These are phyloP conservation scores for Xiphophorus hellerii DNA, from an alignment of 2,113 vertebrate species.

Conservation along the genomic window DNA sequence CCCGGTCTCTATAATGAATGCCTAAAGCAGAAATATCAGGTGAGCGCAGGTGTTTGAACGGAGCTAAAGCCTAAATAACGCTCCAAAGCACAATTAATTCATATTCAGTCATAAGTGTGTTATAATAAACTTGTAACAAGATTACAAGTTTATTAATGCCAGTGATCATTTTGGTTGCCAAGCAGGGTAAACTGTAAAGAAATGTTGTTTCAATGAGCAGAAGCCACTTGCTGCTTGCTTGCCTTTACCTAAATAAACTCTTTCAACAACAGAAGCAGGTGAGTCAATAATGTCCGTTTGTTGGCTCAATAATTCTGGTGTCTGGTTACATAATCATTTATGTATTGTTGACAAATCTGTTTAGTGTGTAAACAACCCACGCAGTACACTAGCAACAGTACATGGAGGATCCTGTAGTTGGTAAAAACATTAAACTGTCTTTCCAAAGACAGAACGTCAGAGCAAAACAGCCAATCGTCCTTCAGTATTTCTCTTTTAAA, in stretches of 20 bases:
- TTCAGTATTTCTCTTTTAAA: not conserved
- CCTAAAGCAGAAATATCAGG: too few species aligned
- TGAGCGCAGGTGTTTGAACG: too few species aligned
- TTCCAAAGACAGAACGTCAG: conserved; percentile 1
- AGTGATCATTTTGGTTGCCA: not conserved
- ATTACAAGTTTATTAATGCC: not conserved
- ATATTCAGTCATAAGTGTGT: not conserved
- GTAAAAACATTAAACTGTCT: conserved; percentile 1
- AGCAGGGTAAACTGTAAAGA: not conserved
- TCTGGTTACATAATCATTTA: not conserved
- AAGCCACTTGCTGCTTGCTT: not conserved
- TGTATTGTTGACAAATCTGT: not conserved
- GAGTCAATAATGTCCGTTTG: not conserved
- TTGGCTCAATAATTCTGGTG: not conserved
- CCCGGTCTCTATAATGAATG: too few species aligned
- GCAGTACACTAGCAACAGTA: not conserved
- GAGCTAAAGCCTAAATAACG: too few species aligned
- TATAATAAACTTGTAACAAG: not conserved
- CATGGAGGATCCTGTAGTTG: not conserved
- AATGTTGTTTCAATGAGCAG: not conserved
- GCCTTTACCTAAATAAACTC: not conserved
- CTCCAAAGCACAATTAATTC: not conserved
- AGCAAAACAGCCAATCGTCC: not conserved
- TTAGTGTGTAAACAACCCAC: not conserved
- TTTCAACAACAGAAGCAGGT: not conserved